Conservation (phyloP, 2,797 vertebrate species). For the Sebastes nivosus region DNA sequence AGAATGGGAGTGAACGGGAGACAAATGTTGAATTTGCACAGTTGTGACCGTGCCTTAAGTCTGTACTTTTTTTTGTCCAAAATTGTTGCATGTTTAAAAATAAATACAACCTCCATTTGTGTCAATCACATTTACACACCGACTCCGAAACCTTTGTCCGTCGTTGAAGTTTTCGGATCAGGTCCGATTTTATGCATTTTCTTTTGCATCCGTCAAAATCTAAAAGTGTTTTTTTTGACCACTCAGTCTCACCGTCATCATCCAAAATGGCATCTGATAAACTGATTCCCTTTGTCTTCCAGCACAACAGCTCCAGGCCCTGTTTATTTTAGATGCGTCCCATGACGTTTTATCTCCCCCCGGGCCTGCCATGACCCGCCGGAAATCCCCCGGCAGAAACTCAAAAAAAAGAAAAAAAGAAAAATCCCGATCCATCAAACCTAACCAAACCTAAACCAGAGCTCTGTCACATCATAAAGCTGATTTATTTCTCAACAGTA, state of each 20-base stretch:
- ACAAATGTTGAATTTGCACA: no score
- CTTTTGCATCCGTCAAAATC: not conserved
- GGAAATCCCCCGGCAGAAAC: no score
- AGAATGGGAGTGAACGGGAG: no score
- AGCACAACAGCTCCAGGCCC: not conserved
- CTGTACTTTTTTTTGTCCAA: no score
- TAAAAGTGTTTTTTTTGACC: not conserved
- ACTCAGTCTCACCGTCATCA: not conserved
- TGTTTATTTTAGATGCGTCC: no score
- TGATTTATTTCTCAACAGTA: no score
- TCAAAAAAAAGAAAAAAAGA: no score
- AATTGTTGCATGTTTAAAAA: not conserved
- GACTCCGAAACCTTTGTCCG: not conserved
- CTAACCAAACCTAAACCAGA: not conserved
- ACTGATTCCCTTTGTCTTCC: not conserved
- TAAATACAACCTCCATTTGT: not conserved
- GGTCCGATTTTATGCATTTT: not conserved
- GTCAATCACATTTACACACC: not conserved
- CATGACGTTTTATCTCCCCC: not conserved
- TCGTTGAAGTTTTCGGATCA: no score
- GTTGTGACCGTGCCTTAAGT: no score
- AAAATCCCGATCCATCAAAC: not conserved
- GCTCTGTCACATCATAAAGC: no score
- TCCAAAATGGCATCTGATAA: not conserved
- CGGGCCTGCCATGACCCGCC: no score